Percentiles rank a stretch among this genome's conserved stretches.
Conservation (phyloP, 2,797 vertebrate species). For the Ibycter americanus region DNA sequence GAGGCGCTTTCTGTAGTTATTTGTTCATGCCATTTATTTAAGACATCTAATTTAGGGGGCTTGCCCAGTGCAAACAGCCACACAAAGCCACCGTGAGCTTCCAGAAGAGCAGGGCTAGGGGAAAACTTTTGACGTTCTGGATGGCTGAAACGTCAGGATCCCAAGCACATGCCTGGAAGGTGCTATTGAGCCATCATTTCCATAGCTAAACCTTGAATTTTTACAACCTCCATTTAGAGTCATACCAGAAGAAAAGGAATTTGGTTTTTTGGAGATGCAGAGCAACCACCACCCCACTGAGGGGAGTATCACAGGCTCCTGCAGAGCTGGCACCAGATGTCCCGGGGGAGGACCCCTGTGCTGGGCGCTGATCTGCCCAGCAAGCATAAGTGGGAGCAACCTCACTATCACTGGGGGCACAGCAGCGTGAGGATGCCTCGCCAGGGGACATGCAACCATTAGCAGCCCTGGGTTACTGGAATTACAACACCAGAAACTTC, state of each 20-base stretch:
- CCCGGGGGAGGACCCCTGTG: neutral
- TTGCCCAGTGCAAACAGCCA: neutral
- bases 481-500: neutral
- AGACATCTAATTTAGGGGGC: neutral
- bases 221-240: neutral
- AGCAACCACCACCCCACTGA: neutral
- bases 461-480: no score
- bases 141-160: neutral
- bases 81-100: neutral
- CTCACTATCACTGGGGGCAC: neutral
- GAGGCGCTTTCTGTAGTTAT: neutral
- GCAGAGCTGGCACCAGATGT: neutral
- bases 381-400: neutral
- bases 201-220: neutral
- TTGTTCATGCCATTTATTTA: neutral
- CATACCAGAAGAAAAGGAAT: neutral
- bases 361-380: neutral
- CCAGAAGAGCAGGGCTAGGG: neutral
- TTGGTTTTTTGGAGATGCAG: neutral
- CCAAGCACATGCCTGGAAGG: neutral
- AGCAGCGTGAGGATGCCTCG: accelerated
- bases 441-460: neutral
- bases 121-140: accelerated
- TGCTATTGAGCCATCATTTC: neutral
- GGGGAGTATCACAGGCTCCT: neutral